Evolutionary conservation across 2,113 vertebrate species (phyloP).

Genomic region (Cynocephalus volans): DNA sequence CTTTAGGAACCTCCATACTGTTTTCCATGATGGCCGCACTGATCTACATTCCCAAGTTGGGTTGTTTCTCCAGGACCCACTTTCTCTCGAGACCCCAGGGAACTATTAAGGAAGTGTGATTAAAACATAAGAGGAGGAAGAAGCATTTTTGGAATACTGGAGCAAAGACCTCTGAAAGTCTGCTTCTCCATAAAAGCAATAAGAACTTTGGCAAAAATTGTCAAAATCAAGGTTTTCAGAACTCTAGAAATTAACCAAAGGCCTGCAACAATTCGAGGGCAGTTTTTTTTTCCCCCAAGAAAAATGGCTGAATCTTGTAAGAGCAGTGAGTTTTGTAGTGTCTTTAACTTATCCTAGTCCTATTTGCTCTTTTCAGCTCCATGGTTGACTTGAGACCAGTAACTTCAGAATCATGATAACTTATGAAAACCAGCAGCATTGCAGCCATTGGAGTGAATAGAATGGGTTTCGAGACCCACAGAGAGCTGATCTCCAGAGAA

Average conservation of each 20-base stretch:
- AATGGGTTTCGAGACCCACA: not conserved
- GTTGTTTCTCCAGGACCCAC: not conserved
- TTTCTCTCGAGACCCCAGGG: not conserved
- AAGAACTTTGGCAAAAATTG: not conserved
- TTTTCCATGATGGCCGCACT: not conserved
- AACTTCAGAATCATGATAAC: not conserved
- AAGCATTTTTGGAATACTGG: not conserved
- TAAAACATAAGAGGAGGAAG: not conserved
- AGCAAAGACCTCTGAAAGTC: not conserved
- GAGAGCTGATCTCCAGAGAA: not conserved
- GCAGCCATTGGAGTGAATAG: not conserved
- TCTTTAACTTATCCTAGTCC: not conserved
- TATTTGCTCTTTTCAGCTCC: not conserved
- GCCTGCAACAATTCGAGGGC: not conserved
- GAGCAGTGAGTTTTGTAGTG: not conserved
- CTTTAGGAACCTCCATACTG: not conserved
- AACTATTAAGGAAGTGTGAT: not conserved
- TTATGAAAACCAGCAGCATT: not conserved
- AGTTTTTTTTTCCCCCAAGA: not conserved
- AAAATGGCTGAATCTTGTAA: not conserved
- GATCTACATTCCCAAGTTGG: not conserved
- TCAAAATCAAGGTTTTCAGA: constrained; percentile 18
- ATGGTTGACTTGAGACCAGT: not conserved
- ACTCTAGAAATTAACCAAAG: not conserved
- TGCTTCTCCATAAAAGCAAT: not conserved